phyloP scores from a whole-genome alignment of 2,797 vertebrate genomes.

The Semotilus atromaculatus region DNA sequence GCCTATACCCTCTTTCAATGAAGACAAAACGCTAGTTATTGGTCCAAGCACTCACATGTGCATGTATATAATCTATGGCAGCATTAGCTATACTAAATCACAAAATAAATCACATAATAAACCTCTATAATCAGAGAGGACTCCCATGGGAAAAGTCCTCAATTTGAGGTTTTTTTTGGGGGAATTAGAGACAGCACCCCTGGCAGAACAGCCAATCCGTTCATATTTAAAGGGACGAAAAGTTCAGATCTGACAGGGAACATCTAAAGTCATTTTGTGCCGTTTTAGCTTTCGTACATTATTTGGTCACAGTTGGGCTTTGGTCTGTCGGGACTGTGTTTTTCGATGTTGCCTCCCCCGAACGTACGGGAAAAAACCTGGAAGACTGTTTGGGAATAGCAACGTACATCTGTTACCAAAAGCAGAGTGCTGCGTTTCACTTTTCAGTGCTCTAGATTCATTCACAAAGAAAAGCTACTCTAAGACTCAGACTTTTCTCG shows the following conservation, averaged over 20 bases:
- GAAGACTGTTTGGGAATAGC: slow-evolving; percentile 75
- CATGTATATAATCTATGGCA: slow-evolving; percentile 51
- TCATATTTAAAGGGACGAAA: slow-evolving; percentile 48
- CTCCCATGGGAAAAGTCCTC: neutral
- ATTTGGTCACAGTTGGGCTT: slow-evolving; percentile 66
- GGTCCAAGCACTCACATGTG: slow-evolving; percentile 51
- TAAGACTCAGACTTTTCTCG: slow-evolving; percentile 22
- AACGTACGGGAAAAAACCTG: slow-evolving; percentile 72
- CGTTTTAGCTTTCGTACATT: slow-evolving; percentile 62
- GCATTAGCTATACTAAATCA: slow-evolving; percentile 53
- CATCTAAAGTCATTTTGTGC: slow-evolving; percentile 37
- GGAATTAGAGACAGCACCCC: slow-evolving; percentile 17
- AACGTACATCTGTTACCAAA: slow-evolving; percentile 45
- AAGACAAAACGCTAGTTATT: slow-evolving; percentile 52
- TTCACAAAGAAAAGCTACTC: slow-evolving; percentile 40
- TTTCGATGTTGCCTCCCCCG: slow-evolving; percentile 65
- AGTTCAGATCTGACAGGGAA: slow-evolving; percentile 38
- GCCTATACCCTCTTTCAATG: slow-evolving; percentile 43
- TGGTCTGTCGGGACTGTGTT: slow-evolving; percentile 63
- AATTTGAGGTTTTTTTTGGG: neutral
- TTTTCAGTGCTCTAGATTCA: slow-evolving; percentile 25
- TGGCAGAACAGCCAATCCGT: slow-evolving; percentile 44
- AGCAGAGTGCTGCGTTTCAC: slow-evolving; percentile 27
- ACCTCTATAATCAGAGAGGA: slow-evolving; percentile 25
- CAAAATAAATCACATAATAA: slow-evolving; percentile 9